phyloP scores from a whole-genome alignment of 2,797 vertebrate species.

The Protosalanx chinensis region DNA sequence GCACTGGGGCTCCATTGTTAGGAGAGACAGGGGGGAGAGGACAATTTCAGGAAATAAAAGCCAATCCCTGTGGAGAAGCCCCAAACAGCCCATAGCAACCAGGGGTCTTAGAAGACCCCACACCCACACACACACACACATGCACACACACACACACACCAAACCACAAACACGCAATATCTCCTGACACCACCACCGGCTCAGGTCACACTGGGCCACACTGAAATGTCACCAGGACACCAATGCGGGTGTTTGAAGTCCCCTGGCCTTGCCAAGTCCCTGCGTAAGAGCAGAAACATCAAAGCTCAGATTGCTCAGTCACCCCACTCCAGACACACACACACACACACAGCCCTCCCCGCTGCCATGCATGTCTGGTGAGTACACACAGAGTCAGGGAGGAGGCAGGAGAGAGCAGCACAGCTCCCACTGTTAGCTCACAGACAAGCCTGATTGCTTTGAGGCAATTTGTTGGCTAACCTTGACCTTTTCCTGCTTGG shows the following conservation, averaged over 20 bases:
- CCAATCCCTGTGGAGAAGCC: slow-evolving; percentile 49
- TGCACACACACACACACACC: slow-evolving; percentile 23
- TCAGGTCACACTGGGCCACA: slow-evolving; percentile 41
- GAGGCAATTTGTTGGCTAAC: slow-evolving; percentile 70
- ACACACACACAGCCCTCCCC: slow-evolving; percentile 7
- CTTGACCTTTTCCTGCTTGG: slow-evolving; percentile 72
- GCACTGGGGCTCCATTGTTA: slow-evolving; percentile 41
- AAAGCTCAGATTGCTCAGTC: slow-evolving; percentile 42
- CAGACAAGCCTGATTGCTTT: slow-evolving; percentile 67
- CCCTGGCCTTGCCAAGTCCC: slow-evolving; percentile 33
- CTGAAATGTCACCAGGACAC: slow-evolving; percentile 64
- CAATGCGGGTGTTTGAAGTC: slow-evolving; percentile 58
- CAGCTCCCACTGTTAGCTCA: slow-evolving; percentile 50
- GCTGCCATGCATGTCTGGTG: slow-evolving; percentile 9
- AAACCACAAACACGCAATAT: slow-evolving; percentile 8
- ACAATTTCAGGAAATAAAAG: slow-evolving; percentile 58
- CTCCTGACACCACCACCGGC: slow-evolving; percentile 19
- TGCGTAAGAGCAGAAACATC: slow-evolving; percentile 51
- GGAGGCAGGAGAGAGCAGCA: slow-evolving; percentile 44
- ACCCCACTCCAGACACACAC: slow-evolving; percentile 30
- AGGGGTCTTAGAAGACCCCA: slow-evolving; percentile 43
- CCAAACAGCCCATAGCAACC: slow-evolving; percentile 42
- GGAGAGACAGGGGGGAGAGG: slow-evolving; percentile 19
- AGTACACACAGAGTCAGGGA: slow-evolving; percentile 56
- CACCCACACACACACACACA: slow-evolving; percentile 7